phyloP scores from a whole-genome alignment of 2,888 invertebrate species.

The Cheiracanthium punctorium region DNA sequence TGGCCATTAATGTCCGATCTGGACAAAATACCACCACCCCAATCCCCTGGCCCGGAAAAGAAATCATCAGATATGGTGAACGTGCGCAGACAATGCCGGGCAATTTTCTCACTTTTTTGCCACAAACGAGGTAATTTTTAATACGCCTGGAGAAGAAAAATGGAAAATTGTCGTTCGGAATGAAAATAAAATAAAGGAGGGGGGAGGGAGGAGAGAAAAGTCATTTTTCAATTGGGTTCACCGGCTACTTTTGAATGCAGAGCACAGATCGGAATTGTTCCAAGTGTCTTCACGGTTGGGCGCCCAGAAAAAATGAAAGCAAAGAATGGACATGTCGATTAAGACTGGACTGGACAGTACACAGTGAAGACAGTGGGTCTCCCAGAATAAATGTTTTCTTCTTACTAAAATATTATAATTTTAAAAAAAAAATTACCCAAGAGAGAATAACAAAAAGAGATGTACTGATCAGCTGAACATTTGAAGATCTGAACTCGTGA shows the following conservation, averaged over 20 bases:
- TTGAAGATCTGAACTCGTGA: too few species aligned
- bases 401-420: too few species aligned
- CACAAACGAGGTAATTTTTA: slow-evolving; percentile 35
- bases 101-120: slow-evolving; percentile 55
- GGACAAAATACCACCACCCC: slow-evolving; percentile 17
- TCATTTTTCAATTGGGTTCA: slow-evolving; percentile 41
- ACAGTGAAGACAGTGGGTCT: too few species aligned
- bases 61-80: slow-evolving; percentile 45
- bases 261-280: slow-evolving; percentile 20
- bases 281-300: not conserved
- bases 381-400: too few species aligned
- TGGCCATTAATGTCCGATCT: slow-evolving; percentile 14
- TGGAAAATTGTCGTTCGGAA: not conserved
- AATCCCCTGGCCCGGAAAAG: slow-evolving; percentile 22
- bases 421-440: too few species aligned
- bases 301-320: not conserved
- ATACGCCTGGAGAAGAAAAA: slow-evolving; percentile 8
- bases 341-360: too few species aligned
- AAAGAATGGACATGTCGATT: too few species aligned
- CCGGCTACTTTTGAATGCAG: slow-evolving; percentile 4
- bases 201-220: slow-evolving; percentile 30
- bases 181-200: slow-evolving; percentile 11
- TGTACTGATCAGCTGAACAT: too few species aligned
- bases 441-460: too few species aligned
- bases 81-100: slow-evolving; percentile 40